Evolutionary conservation across 2,888 invertebrate species (phyloP), one percentile per base, ranked within the genome.

Genomic region (Drosophila buzzatii): DNA sequence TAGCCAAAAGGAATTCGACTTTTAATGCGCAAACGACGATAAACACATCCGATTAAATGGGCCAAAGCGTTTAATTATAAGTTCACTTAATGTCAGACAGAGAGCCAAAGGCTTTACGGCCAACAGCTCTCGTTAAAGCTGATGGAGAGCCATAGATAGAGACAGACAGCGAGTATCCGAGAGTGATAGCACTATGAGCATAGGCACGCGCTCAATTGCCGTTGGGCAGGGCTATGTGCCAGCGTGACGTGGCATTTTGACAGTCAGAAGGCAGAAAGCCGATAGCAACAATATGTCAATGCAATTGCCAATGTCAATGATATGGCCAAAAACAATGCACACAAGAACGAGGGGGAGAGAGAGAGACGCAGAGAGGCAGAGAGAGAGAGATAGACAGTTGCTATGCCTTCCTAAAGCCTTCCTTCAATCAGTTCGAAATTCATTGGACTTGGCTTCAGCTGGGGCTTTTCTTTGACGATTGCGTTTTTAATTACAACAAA

Each of bases 51-150:
- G 86, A 85, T 89, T 85, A 79, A 90, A 76, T 79, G 83, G 77
- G 76, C 76, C 76, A 90, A 85, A 90, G 81, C 90, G 90, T 89
- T 90, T 90, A 91, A 90, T 90, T 90, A 90, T 85, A 90, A 85
- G 85, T 82, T 78, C 89, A 88, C 86, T 91, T 91, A 89, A 87
- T 81, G 79, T 73, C 73, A 20, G 57, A 64, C 56, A 63, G 72
- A 82, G 89, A 76, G 82, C 89, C 82, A 68, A 76, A 59, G 81
- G 88, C 82, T 87, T 80, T 65, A 71, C 70, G 56, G 55, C 52
- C 74, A 62, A 64, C 72, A 73, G 58, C 69, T 63, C 59, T 55
- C 56, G 66, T 67, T 68, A 52, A 69, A 73, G 41, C 63, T 37
- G 39, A 57, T 60, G 41, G 20, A 52, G 42, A 33, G 10, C 20